Conservation (phyloP, 2,797 vertebrate genomes). For the Bucorvus abyssinicus region DNA sequence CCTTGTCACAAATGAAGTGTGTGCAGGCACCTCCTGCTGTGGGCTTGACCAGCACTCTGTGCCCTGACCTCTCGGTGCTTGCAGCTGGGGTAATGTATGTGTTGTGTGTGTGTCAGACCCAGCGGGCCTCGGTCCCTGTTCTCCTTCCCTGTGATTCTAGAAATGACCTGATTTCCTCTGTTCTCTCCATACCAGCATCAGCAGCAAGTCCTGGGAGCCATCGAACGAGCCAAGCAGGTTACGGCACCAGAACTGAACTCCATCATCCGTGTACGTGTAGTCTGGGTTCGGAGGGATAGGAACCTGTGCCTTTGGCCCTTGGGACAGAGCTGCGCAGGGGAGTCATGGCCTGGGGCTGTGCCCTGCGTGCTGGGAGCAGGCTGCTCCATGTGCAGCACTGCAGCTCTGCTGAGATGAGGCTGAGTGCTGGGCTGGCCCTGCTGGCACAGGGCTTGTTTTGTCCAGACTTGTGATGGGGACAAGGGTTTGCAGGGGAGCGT, state of each 20-base stretch:
- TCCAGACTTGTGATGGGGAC: rapidly evolving
- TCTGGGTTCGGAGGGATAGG: background rate
- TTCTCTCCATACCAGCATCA: constrained; percentile 83
- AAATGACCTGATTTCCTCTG: background rate
- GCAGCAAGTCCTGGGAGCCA: constrained; percentile 97
- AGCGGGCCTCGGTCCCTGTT: background rate
- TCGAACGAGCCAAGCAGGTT: constrained; percentile 97
- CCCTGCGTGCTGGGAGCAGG: rapidly evolving
- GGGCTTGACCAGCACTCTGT: background rate
- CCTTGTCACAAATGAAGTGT: no score
- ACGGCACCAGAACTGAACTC: constrained; percentile 98
- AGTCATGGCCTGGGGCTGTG: background rate
- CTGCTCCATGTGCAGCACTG: background rate
- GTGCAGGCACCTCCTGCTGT: background rate
- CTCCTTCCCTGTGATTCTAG: background rate
- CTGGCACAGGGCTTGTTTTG: background rate
- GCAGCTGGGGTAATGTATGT: background rate
- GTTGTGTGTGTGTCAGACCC: background rate
- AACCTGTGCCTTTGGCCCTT: rapidly evolving
- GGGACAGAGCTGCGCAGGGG: background rate
- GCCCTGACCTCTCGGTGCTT: background rate
- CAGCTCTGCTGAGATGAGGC: background rate
- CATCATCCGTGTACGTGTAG: constrained; percentile 91
- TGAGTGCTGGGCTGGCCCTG: background rate
- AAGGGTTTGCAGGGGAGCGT: background rate